Percentiles rank a stretch among this genome's conserved stretches.
Evolutionary conservation across 2,113 vertebrate species (phyloP).

Genomic region (Notothenia coriiceps): DNA sequence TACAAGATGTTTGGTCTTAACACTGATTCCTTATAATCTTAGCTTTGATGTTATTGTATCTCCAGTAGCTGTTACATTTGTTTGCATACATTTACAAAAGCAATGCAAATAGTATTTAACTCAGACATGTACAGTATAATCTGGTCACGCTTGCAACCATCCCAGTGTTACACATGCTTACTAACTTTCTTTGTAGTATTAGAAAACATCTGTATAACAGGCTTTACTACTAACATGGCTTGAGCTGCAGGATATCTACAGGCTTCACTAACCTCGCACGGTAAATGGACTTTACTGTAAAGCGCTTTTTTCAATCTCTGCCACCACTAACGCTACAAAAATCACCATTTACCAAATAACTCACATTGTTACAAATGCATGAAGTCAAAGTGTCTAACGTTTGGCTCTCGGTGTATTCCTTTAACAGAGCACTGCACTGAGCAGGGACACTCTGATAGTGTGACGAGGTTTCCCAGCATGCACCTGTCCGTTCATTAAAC

Average conservation of each 20-base stretch:
- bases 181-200: background rate
- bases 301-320: too few relatives aligned
- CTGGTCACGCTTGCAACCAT: constrained; percentile 1
- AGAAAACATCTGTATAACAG: constrained; percentile 4
- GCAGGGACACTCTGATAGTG: constrained; percentile 85
- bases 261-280: constrained; percentile 55
- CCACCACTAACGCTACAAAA: too few relatives aligned
- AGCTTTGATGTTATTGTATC: background rate
- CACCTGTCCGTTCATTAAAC: constrained; percentile 36
- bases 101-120: background rate
- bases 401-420: constrained; percentile 79
- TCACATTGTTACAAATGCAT: constrained; percentile 13
- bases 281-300: too few relatives aligned
- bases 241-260: constrained; percentile 38
- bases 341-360: too few relatives aligned
- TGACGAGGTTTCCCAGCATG: constrained; percentile 70
- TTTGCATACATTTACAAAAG: background rate
- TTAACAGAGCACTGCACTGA: constrained; percentile 84
- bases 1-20: constrained; percentile 36
- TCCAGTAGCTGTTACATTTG: background rate
- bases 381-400: constrained; percentile 70
- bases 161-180: constrained; percentile 2
- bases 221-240: constrained; percentile 32
- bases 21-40: constrained; percentile 36
- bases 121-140: background rate